phyloP scores from a whole-genome alignment of 2,888 invertebrate genomes.

The Zele albiditarsus region DNA sequence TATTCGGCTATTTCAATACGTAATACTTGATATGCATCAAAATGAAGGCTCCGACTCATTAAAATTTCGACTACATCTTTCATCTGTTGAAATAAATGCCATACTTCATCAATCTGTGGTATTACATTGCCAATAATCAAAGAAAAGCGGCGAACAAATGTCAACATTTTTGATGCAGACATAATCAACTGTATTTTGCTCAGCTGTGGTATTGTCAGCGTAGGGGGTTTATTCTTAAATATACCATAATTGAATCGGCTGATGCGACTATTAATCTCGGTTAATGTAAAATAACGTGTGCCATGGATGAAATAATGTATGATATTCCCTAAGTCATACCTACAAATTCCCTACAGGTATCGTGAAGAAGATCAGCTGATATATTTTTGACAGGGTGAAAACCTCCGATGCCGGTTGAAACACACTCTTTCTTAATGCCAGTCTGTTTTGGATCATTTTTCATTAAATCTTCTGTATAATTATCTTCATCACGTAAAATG shows the following conservation, averaged over 20 bases:
- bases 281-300: conserved; percentile 1
- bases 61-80: too few relatives aligned
- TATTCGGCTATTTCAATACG: not conserved
- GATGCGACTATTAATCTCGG: conserved; percentile 5
- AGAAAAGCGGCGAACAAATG: too few relatives aligned
- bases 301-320: not conserved
- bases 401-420: conserved; percentile 19
- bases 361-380: conserved; percentile 21
- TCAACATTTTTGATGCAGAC: too few relatives aligned
- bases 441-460: conserved; percentile 12
- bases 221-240: conserved; percentile 13
- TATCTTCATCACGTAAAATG: conserved; percentile 4
- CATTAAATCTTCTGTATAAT: conserved; percentile 15
- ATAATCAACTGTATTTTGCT: not conserved
- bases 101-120: too few relatives aligned
- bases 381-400: conserved; percentile 19
- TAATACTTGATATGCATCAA: not conserved
- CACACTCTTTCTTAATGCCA: too few relatives aligned
- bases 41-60: not conserved
- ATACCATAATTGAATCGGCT: not conserved
- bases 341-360: conserved; percentile 20
- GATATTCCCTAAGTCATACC: conserved; percentile 16
- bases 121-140: too few relatives aligned
- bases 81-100: too few relatives aligned
- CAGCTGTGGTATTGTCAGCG: not conserved